These are phyloP conservation scores for Euglossa dilemma DNA, from an alignment of 1,140 invertebrate genomes.

Conservation along the genomic window DNA sequence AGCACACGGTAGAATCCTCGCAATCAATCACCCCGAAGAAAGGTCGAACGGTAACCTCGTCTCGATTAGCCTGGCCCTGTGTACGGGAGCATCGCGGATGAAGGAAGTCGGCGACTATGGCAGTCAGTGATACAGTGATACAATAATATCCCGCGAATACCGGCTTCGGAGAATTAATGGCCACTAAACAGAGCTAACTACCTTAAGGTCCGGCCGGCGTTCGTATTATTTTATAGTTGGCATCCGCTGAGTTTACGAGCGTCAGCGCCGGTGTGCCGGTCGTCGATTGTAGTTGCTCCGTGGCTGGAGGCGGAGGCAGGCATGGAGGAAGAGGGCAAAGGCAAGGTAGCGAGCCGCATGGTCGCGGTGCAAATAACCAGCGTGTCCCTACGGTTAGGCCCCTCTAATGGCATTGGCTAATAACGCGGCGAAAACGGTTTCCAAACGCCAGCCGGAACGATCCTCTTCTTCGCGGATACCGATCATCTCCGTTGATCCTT, in stretches of 20 bases:
- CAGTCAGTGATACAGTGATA: conserved; percentile 26
- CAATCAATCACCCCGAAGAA: background rate
- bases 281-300: conserved; percentile 21
- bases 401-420: conserved; percentile 67
- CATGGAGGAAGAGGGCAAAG: background rate
- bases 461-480: background rate
- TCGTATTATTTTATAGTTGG: conserved; percentile 78
- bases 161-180: conserved; percentile 72
- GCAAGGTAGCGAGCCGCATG: background rate
- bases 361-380: conserved; percentile 26
- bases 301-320: background rate
- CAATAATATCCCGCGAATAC: conserved; percentile 48
- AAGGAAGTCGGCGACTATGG: background rate
- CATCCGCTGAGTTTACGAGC: conserved; percentile 74
- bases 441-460: background rate
- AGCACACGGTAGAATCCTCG: background rate
- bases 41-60: background rate
- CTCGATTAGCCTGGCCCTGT: background rate
- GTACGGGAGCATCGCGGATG: background rate
- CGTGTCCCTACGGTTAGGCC: conserved; percentile 54
- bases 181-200: conserved; percentile 74
- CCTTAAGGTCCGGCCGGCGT: conserved; percentile 59
- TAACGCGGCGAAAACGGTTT: conserved; percentile 35
- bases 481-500: background rate
- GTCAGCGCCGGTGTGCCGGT: conserved; percentile 2